A percentile compares a stretch with the other conserved stretches of the same genome.
Conservation (phyloP, 2,888 invertebrate species). For the Noctua janthe region DNA sequence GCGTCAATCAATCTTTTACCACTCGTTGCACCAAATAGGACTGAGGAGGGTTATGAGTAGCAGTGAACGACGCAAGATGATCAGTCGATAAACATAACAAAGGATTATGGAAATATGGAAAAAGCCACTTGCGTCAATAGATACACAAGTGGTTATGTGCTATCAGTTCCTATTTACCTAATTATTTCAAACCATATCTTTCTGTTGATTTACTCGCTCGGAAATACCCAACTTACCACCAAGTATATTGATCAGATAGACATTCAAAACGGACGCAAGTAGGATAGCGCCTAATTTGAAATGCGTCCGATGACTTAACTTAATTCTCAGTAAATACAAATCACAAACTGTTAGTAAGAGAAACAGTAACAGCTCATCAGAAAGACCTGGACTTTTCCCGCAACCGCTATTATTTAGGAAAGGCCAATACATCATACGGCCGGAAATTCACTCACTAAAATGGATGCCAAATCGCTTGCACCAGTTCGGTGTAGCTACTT, state of each 20-base stretch:
- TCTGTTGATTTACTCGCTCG: conserved; percentile 12
- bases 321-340: conserved; percentile 13
- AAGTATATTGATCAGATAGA: conserved; percentile 16
- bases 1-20: neutral
- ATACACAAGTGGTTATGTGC: conserved; percentile 2
- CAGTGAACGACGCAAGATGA: neutral
- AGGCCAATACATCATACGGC: conserved; percentile 19
- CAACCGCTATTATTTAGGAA: conserved; percentile 24
- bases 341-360: conserved; percentile 8
- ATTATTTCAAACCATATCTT: conserved; percentile 30
- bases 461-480: neutral
- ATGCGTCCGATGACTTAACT: conserved; percentile 9
- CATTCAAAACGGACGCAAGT: neutral
- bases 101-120: conserved; percentile 26
- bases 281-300: neutral
- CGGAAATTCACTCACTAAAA: conserved; percentile 7
- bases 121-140: conserved; percentile 30
- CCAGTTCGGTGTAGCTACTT: neutral
- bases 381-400: conserved; percentile 6
- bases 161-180: conserved; percentile 26
- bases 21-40: neutral
- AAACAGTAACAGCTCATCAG: conserved; percentile 1
- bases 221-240: conserved; percentile 38
- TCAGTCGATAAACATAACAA: conserved; percentile 14
- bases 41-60: neutral